Percentiles rank a stretch among this genome's conserved stretches.
phyloP scores from a whole-genome alignment of 2,113 vertebrate species.

The Stigmatopora nigra region DNA sequence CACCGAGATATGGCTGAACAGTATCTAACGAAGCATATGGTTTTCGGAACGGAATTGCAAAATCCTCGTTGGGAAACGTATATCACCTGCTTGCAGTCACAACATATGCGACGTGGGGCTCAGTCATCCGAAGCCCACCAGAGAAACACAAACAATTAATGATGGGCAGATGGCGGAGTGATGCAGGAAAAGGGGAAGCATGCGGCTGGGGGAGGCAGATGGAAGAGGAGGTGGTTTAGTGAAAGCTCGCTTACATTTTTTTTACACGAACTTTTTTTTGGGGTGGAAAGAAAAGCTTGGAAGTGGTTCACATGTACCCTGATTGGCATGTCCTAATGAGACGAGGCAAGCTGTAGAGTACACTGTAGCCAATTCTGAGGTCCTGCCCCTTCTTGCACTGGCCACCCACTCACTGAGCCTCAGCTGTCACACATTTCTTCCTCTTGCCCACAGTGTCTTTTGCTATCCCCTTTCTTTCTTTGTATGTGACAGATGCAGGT shows the following conservation, averaged over 20 bases:
- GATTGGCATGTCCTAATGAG: slow-evolving; percentile 69
- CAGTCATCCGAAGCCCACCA: slow-evolving; percentile 47
- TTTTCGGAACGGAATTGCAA: slow-evolving; percentile 24
- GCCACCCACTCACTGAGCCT: slow-evolving; percentile 60
- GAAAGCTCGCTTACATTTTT: slow-evolving; percentile 33
- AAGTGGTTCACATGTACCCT: slow-evolving; percentile 52
- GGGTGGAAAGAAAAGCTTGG: slow-evolving; percentile 32
- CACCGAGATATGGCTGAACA: slow-evolving; percentile 47
- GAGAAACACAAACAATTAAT: slow-evolving; percentile 62
- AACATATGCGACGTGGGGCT: slow-evolving; percentile 52
- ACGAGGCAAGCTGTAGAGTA: slow-evolving; percentile 60
- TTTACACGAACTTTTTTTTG: slow-evolving; percentile 37
- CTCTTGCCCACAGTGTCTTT: slow-evolving; percentile 36
- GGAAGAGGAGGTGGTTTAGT: slow-evolving; percentile 48
- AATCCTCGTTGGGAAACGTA: slow-evolving; percentile 36
- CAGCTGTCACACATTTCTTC: slow-evolving; percentile 63
- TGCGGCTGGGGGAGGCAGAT: slow-evolving; percentile 28
- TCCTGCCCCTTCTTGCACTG: slow-evolving; percentile 62
- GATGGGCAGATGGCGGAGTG: slow-evolving; percentile 62
- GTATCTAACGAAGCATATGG: slow-evolving; percentile 61
- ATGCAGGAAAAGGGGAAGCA: slow-evolving; percentile 26
- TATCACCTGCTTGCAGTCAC: slow-evolving; percentile 59
- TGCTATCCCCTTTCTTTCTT: not conserved
- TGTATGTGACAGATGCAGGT: slow-evolving; percentile 42
- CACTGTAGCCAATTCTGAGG: slow-evolving; percentile 57